These are phyloP conservation scores for Scatophagus argus DNA, from an alignment of 2,113 vertebrate species.

Conservation along the genomic window DNA sequence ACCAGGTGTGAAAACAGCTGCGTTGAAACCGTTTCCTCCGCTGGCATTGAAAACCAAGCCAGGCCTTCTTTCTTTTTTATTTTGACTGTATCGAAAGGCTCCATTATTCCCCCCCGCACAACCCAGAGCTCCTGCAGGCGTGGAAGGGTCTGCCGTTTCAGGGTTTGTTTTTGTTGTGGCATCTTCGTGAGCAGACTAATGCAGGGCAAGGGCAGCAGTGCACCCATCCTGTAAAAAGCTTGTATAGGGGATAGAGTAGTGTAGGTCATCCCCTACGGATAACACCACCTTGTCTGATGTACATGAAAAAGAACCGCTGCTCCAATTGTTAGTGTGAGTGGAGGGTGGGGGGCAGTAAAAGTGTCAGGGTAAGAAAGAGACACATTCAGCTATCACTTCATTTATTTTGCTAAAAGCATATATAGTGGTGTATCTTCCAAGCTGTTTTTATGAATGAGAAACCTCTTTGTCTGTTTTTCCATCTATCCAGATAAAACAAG, in stretches of 20 bases:
- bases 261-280: slow-evolving; percentile 63
- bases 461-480: slow-evolving; percentile 7
- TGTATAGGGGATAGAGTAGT: slow-evolving; percentile 54
- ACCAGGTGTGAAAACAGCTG: slow-evolving; percentile 79
- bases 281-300: slow-evolving; percentile 69
- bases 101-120: slow-evolving; percentile 58
- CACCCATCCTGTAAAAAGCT: slow-evolving; percentile 51
- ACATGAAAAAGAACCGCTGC: slow-evolving; percentile 71
- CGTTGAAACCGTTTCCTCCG: slow-evolving; percentile 68
- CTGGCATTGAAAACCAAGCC: slow-evolving; percentile 52
- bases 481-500: slow-evolving; percentile 15
- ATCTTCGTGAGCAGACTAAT: slow-evolving; percentile 69
- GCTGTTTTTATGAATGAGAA: slow-evolving; percentile 13
- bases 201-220: slow-evolving; percentile 63
- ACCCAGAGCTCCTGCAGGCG: slow-evolving; percentile 56
- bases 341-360: slow-evolving; percentile 41
- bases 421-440: neutral
- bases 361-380: slow-evolving; percentile 48
- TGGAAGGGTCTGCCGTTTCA: slow-evolving; percentile 57
- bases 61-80: slow-evolving; percentile 55
- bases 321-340: slow-evolving; percentile 65
- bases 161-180: slow-evolving; percentile 68
- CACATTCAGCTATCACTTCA: slow-evolving; percentile 43
- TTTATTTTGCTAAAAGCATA: slow-evolving; percentile 56
- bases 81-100: slow-evolving; percentile 74